These are phyloP conservation scores for Ammodytes dubius DNA, from an alignment of 2,113 vertebrate species.

Conservation along the genomic window DNA sequence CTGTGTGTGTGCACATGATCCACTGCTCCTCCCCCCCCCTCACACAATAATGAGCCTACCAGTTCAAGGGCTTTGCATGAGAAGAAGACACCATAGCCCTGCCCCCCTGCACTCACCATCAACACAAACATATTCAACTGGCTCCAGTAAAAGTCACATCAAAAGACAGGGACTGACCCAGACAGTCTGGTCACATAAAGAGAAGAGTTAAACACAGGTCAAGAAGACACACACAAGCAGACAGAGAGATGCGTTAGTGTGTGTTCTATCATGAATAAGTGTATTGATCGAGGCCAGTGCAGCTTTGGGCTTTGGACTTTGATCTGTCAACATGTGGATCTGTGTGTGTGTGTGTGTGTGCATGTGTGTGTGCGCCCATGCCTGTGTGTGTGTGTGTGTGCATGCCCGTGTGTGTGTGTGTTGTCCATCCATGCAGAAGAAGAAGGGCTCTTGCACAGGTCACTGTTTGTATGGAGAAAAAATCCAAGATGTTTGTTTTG, in stretches of 20 bases:
- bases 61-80: constrained; percentile 48
- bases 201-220: constrained; percentile 55
- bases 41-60: constrained; percentile 56
- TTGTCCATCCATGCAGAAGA: too few species aligned
- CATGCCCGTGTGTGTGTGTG: not conserved
- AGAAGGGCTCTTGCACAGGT: not conserved
- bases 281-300: constrained; percentile 59
- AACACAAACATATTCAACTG: constrained; percentile 66
- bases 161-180: constrained; percentile 42
- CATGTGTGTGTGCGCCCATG: not conserved
- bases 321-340: constrained; percentile 70
- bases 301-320: constrained; percentile 69
- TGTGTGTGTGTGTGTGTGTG: not conserved
- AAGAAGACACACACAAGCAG: constrained; percentile 7
- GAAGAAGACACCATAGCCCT: constrained; percentile 39
- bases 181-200: constrained; percentile 41
- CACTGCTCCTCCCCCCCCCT: not conserved
- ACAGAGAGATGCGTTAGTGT: constrained; percentile 10
- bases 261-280: constrained; percentile 53
- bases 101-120: constrained; percentile 22
- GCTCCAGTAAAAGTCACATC: constrained; percentile 44
- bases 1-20: constrained; percentile 42
- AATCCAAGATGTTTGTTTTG: constrained; percentile 29
- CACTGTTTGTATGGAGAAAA: constrained; percentile 15
- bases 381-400: constrained; percentile 13